Base-by-base conservation (phyloP, 2,888 invertebrate species). In the Cryptus armator region DNA sequence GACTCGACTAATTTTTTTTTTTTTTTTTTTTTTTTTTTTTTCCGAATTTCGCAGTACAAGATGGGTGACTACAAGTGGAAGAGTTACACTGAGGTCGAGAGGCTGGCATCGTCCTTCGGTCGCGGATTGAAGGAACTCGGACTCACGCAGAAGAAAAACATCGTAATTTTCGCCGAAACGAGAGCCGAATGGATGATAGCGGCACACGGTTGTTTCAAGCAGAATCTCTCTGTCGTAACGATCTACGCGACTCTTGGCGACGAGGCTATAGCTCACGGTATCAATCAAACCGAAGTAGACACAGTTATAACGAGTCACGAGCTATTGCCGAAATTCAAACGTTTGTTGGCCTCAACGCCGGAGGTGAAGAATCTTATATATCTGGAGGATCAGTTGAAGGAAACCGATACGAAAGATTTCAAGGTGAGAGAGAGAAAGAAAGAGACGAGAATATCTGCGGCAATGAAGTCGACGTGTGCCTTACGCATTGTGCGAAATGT, bases 101-200 rank as follows among this genome's bases (percentile, higher is more conserved):
- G 95, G n/a, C 95, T 97, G 92, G 97, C 98, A 4, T 94, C 95
- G 0, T 95, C 96, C 89, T 97, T 99, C 94, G 98, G 98, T 68
- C 96, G 96, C 81, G 99, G 99, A 0, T 95, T 99, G 86, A 95
- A 97, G 56, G 96, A 96, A 90, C 94, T 98, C 51, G 98, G 98
- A 43, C 96, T 97, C 90, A 94, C 94, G 89, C 96, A 97, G 9
- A 95, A 95, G 10, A 94, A 96, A 86, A 98, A 97, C 93, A 95
- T 99, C 88, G 98, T 98, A 78, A 97, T 99, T 91, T 99, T 99
- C 95, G 99, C 99, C 0, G 99, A 99, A 94, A 99, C 99, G 0
- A 95, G 99, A 89, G 98, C 98, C 68, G 99, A 99, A 94, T 99
- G 99, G 99, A 97, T 99, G 96, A 95, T 99, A 71, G 97, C 98